A percentile compares a stretch with the other conserved stretches of the same genome.
Conservation (phyloP, 2,113 vertebrate species). For the Trichechus manatus region DNA sequence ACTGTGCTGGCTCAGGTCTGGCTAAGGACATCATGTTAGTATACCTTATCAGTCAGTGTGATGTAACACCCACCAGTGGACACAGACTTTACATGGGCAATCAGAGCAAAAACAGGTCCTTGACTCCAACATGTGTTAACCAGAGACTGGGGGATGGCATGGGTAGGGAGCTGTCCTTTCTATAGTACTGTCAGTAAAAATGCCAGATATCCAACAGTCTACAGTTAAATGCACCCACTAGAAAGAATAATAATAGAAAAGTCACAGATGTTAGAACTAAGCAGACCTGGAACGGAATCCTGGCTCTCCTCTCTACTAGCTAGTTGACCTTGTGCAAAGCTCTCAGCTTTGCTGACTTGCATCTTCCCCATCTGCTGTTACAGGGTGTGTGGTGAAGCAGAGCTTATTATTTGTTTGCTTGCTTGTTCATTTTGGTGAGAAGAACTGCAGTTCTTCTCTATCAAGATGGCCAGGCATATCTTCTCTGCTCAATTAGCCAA, state of each 20-base stretch:
- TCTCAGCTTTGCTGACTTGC: neutral
- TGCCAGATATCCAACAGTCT: neutral
- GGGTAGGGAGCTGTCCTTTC: neutral
- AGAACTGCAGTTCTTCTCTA: neutral
- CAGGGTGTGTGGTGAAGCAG: neutral
- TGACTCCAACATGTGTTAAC: neutral
- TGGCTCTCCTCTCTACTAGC: neutral
- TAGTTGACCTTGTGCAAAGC: neutral
- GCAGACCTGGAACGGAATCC: neutral
- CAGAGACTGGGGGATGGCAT: neutral
- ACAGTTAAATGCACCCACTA: neutral
- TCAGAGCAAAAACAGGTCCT: neutral
- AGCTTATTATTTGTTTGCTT: neutral
- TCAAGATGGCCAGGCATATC: neutral
- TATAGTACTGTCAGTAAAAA: constrained; percentile 12
- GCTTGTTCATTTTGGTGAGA: neutral
- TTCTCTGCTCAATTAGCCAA: neutral
- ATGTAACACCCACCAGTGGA: neutral
- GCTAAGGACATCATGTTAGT: neutral
- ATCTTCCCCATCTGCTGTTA: neutral
- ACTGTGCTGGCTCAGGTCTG: neutral
- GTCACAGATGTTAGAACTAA: neutral
- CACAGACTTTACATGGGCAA: neutral
- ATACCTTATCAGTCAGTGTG: neutral
- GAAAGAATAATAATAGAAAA: neutral